These are phyloP conservation scores for Abrostola triplasia DNA, from an alignment of 2,888 invertebrate genomes.

Conservation along the genomic window DNA sequence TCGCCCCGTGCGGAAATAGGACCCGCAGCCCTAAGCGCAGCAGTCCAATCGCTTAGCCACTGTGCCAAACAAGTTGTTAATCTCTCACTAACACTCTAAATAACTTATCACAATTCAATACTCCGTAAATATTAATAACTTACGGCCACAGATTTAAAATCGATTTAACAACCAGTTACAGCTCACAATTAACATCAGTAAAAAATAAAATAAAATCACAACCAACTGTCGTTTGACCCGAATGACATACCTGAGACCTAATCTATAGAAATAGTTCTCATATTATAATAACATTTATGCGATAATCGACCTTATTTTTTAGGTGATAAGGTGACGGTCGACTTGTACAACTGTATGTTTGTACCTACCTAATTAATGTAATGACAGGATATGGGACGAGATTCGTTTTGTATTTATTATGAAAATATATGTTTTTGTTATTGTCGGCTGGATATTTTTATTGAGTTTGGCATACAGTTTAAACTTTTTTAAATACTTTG, in stretches of 20 bases:
- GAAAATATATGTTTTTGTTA: slow-evolving; percentile 10
- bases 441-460: background rate
- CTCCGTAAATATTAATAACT: slow-evolving; percentile 30
- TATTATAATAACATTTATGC: slow-evolving; percentile 30
- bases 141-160: slow-evolving; percentile 27
- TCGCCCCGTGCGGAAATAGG: no score
- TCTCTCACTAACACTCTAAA: background rate
- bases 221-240: slow-evolving; percentile 67
- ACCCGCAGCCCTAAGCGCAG: no score
- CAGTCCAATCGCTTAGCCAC: no score
- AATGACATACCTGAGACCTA: slow-evolving; percentile 51
- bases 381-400: slow-evolving; percentile 63
- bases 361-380: slow-evolving; percentile 47
- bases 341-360: slow-evolving; percentile 7
- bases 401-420: slow-evolving; percentile 56
- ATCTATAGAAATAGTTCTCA: slow-evolving; percentile 33
- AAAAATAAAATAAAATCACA: slow-evolving; percentile 56
- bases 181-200: slow-evolving; percentile 27
- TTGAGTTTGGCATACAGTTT: background rate
- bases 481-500: background rate
- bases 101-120: background rate
- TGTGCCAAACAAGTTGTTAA: no score
- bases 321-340: slow-evolving; percentile 6
- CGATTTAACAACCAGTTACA: slow-evolving; percentile 26
- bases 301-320: slow-evolving; percentile 31